phyloP scores from a whole-genome alignment of 2,797 vertebrate genomes.

The Aythya fuligula region DNA sequence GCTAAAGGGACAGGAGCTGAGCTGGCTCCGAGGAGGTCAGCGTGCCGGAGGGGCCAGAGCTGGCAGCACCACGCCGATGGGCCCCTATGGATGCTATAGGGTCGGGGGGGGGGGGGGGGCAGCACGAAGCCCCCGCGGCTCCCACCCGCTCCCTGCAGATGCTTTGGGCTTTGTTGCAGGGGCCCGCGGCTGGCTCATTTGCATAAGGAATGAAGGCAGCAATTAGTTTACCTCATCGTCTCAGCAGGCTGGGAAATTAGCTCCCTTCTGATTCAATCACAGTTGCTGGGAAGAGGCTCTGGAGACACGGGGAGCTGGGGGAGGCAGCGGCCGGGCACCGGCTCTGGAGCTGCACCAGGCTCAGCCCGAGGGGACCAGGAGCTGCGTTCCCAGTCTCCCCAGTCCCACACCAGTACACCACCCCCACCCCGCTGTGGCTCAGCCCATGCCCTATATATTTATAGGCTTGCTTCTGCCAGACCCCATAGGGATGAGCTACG shows the following conservation, averaged over 20 bases:
- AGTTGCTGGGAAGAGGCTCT: constrained; percentile 17
- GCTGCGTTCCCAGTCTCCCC: background rate
- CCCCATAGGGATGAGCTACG: fast-evolving
- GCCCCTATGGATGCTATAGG: fast-evolving
- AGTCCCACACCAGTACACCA: background rate
- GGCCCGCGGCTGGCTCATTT: background rate
- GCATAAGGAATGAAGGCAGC: constrained; percentile 32
- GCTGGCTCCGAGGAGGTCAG: background rate
- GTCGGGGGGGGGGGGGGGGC: too few species aligned
- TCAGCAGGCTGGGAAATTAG: constrained; percentile 25
- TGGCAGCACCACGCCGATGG: fast-evolving
- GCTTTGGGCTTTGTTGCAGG: background rate
- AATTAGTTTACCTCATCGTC: constrained; percentile 26
- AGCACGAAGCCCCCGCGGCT: background rate
- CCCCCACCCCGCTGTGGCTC: fast-evolving
- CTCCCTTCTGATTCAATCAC: background rate
- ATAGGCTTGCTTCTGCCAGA: fast-evolving
- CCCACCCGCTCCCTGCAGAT: background rate
- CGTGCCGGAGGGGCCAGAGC: background rate
- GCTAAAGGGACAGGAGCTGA: background rate
- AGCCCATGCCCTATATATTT: background rate
- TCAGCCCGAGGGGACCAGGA: fast-evolving
- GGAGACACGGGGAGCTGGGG: background rate
- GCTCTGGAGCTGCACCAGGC: fast-evolving
- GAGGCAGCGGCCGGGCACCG: fast-evolving